A percentile compares a stretch with the other conserved stretches of the same genome.
Conservation (phyloP, 2,113 vertebrate species). For the Corydoras sp. region DNA sequence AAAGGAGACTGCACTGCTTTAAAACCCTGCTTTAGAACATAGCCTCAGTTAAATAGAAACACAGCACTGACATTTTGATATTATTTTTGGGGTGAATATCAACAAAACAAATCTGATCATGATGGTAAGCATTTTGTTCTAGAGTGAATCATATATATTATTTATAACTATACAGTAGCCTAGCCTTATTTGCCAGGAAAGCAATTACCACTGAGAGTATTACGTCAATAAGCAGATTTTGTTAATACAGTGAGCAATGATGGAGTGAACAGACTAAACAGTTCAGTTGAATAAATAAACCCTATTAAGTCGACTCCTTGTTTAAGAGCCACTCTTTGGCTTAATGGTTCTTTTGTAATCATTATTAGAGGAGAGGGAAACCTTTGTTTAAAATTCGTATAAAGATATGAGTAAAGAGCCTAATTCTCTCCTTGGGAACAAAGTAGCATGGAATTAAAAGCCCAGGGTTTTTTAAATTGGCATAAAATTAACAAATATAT, state of each 20-base stretch:
- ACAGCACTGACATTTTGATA: too few relatives aligned
- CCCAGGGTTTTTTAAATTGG: neutral
- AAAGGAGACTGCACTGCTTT: too few relatives aligned
- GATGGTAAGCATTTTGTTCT: neutral
- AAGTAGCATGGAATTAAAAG: neutral
- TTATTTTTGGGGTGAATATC: too few relatives aligned
- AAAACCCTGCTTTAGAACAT: too few relatives aligned
- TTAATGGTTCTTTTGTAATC: constrained; percentile 3
- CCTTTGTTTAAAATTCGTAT: constrained; percentile 13
- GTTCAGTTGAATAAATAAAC: constrained; percentile 44
- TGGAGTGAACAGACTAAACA: constrained; percentile 49
- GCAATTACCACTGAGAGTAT: constrained; percentile 19
- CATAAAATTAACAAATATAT: neutral
- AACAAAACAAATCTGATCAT: too few relatives aligned
- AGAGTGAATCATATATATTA: neutral
- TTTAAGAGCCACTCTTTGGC: neutral
- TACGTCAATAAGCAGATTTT: constrained; percentile 25
- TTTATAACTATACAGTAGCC: neutral
- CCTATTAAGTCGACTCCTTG: constrained; percentile 32
- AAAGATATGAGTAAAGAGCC: neutral
- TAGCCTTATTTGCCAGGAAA: constrained; percentile 14
- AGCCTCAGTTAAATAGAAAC: too few relatives aligned
- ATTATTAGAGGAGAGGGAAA: constrained; percentile 8
- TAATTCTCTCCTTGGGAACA: neutral
- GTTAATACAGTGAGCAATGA: constrained; percentile 41